Evolutionary conservation across 2,888 invertebrate genomes (phyloP).

Genomic region (Synergus japonicus): DNA sequence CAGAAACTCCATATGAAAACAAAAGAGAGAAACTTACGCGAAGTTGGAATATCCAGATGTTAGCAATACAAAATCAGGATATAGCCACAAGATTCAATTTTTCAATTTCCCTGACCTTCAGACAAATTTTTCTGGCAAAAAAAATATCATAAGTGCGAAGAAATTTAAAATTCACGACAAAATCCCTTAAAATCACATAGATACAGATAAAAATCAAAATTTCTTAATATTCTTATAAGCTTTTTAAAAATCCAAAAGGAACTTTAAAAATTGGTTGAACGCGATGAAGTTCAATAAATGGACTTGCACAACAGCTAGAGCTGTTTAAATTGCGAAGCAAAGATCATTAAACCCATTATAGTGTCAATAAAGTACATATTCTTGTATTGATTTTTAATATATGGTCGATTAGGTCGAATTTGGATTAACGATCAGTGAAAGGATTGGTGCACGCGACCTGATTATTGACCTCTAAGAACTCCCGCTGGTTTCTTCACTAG

Average conservation of each 20-base stretch:
- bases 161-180: too few relatives aligned
- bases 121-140: too few relatives aligned
- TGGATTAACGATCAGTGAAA: background rate
- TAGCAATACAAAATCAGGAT: background rate
- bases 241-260: too few relatives aligned
- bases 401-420: background rate
- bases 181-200: too few relatives aligned
- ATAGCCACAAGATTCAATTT: too few relatives aligned
- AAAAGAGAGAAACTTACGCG: background rate
- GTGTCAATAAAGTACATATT: background rate
- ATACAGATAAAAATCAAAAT: too few relatives aligned
- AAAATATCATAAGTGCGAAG: too few relatives aligned
- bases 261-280: too few relatives aligned
- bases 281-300: too few relatives aligned
- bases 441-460: conserved; percentile 21
- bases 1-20: conserved; percentile 2
- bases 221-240: too few relatives aligned
- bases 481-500: conserved; percentile 21
- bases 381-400: background rate
- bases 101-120: too few relatives aligned
- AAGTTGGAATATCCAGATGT: background rate
- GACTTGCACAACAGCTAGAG: too few relatives aligned
- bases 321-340: background rate
- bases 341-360: background rate
- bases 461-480: conserved; percentile 35